Conservation (phyloP, 1,140 invertebrate species). For the Trypoxylus dichotomus region DNA sequence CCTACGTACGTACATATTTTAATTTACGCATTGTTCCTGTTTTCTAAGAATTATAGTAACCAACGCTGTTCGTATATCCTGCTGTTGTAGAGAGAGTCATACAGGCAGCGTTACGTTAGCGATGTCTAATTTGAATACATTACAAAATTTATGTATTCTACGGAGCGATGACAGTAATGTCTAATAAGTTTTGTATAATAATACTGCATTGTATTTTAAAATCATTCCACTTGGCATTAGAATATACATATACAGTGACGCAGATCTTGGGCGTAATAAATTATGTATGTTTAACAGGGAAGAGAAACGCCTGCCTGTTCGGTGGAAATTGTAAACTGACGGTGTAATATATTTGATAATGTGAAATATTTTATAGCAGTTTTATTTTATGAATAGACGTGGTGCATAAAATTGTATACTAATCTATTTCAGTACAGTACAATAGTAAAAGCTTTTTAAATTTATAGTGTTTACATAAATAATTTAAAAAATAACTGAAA, state of each 20-base stretch:
- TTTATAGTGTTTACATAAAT: too few relatives aligned
- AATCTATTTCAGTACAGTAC: too few relatives aligned
- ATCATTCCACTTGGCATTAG: neutral
- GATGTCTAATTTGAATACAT: neutral
- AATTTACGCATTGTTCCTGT: neutral
- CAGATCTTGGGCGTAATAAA: neutral
- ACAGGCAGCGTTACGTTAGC: neutral
- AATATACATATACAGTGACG: neutral
- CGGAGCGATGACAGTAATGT: conserved; percentile 5
- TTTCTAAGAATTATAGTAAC: conserved; percentile 3
- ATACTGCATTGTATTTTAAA: conserved; percentile 3
- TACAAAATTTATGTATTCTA: neutral
- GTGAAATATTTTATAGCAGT: neutral
- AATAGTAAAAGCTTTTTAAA: too few relatives aligned
- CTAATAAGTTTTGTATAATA: conserved; percentile 4
- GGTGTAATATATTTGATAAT: neutral
- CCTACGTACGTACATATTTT: neutral
- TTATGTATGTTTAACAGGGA: neutral
- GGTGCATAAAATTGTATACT: neutral
- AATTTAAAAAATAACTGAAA: too few relatives aligned
- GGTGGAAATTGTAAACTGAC: neutral
- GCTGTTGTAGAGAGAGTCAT: neutral
- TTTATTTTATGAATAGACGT: neutral
- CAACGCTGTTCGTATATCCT: neutral
- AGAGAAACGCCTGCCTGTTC: neutral